Evolutionary conservation across 2,113 vertebrate genomes (phyloP).

Genomic region (Prietella phreatophila): DNA sequence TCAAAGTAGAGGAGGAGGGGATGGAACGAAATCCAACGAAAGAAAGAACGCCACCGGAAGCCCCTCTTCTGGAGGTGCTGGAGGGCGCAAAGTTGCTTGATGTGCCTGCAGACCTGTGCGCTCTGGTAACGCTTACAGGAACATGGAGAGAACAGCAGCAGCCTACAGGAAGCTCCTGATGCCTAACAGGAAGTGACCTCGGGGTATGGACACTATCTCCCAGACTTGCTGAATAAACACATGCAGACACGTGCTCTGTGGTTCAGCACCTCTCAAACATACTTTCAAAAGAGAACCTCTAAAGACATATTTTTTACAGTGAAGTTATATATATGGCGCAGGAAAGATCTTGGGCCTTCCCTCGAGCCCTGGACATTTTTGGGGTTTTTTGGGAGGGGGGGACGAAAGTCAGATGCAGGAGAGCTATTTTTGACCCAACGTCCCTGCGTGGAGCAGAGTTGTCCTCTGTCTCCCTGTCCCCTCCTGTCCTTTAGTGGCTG

Average conservation of each 20-base stretch:
- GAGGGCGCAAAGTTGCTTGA: slow-evolving; percentile 48
- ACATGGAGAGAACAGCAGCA: slow-evolving; percentile 53
- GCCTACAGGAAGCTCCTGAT: slow-evolving; percentile 58
- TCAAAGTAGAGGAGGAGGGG: slow-evolving; percentile 52
- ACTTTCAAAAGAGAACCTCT: slow-evolving; percentile 12
- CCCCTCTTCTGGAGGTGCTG: slow-evolving; percentile 47
- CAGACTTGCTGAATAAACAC: slow-evolving; percentile 32
- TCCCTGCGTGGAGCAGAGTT: not conserved
- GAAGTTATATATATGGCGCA: slow-evolving; percentile 30
- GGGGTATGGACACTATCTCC: slow-evolving; percentile 36
- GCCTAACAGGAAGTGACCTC: slow-evolving; percentile 57
- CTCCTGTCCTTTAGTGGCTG: slow-evolving; percentile 47
- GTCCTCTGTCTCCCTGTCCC: slow-evolving; percentile 16
- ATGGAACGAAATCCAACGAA: slow-evolving; percentile 35
- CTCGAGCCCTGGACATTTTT: slow-evolving; percentile 12
- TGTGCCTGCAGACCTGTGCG: slow-evolving; percentile 52
- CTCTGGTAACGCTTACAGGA: slow-evolving; percentile 59
- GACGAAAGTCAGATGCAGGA: slow-evolving; percentile 14
- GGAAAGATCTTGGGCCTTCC: slow-evolving; percentile 38
- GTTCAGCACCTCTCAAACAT: slow-evolving; percentile 23
- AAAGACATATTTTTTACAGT: slow-evolving; percentile 43
- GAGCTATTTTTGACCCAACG: not conserved
- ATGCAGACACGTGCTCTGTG: slow-evolving; percentile 19
- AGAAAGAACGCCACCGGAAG: slow-evolving; percentile 58
- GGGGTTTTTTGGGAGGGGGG: not conserved